A percentile compares a stretch with the other conserved stretches of the same genome.
Evolutionary conservation across 2,797 vertebrate species (phyloP).

Genomic region (Gymnoscopelus braueri): DNA sequence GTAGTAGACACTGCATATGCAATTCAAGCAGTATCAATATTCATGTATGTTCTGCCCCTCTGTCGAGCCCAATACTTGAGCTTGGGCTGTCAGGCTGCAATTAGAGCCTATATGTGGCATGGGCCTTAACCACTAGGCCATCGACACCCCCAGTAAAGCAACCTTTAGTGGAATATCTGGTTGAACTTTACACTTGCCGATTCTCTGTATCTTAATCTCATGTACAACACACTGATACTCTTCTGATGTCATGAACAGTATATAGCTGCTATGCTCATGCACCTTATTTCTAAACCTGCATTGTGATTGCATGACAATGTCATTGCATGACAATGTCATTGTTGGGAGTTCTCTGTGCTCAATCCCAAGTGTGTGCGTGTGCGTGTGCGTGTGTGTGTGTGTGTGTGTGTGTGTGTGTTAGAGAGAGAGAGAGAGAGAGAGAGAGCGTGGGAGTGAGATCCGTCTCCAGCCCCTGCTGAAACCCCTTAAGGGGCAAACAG

Average conservation of each 20-base stretch:
- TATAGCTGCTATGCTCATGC: no score
- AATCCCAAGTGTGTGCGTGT: constrained; percentile 3
- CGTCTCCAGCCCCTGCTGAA: constrained; percentile 10
- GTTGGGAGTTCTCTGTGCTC: constrained; percentile 33
- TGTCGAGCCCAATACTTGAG: constrained; percentile 30
- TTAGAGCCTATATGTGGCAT: no score
- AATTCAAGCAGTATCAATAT: constrained; percentile 51
- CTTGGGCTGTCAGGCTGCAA: no score
- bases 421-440: constrained; percentile 1
- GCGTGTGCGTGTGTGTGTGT: constrained; percentile 3
- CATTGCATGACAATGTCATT: constrained; percentile 43
- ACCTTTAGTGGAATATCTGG: no score
- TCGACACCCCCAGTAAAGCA: no score
- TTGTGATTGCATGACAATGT: no score
- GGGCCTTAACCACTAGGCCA: no score
- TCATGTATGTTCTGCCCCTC: constrained; percentile 30
- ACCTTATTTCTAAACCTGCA: no score
- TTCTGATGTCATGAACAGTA: no score
- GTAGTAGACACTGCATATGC: constrained; percentile 28
- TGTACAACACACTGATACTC: no score
- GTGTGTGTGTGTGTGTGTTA: constrained; percentile 37
- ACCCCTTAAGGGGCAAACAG: neutral
- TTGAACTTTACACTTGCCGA: no score
- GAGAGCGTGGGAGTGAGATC: constrained; percentile 8
- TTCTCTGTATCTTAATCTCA: no score